phyloP scores from a whole-genome alignment of 2,113 vertebrate genomes.

The Coracopsis vasa region DNA sequence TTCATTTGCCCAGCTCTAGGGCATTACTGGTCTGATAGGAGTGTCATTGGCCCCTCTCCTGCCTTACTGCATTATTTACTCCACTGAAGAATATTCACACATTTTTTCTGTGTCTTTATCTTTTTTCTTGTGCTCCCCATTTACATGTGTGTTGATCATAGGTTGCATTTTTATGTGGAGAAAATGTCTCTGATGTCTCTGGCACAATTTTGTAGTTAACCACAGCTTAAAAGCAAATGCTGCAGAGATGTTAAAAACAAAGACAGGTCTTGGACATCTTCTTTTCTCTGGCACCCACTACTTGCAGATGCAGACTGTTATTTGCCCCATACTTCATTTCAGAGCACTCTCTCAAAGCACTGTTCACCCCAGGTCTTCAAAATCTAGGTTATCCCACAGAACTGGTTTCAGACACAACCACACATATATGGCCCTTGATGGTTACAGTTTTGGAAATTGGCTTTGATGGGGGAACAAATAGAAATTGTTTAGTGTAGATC shows the following conservation, averaged over 20 bases:
- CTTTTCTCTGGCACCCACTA: neutral
- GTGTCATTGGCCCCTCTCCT: neutral
- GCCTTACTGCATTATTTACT: neutral
- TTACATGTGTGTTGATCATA: neutral
- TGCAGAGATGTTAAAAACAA: neutral
- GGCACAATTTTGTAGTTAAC: neutral
- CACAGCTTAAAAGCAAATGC: neutral
- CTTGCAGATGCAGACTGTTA: neutral
- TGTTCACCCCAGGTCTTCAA: rapidly evolving
- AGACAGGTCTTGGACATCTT: neutral
- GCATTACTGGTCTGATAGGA: neutral
- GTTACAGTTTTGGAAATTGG: neutral
- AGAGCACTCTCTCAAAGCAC: neutral
- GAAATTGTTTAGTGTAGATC: neutral
- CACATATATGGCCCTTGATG: neutral
- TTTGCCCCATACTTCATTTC: neutral
- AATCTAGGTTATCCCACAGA: neutral
- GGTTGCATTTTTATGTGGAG: neutral
- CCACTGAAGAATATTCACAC: neutral
- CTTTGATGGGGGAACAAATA: neutral
- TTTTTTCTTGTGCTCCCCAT: neutral
- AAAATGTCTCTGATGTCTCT: neutral
- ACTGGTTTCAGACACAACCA: neutral
- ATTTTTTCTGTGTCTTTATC: neutral
- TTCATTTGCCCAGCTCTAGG: neutral